phyloP scores from a whole-genome alignment of 2,888 invertebrate genomes.

The Colletes collaris region DNA sequence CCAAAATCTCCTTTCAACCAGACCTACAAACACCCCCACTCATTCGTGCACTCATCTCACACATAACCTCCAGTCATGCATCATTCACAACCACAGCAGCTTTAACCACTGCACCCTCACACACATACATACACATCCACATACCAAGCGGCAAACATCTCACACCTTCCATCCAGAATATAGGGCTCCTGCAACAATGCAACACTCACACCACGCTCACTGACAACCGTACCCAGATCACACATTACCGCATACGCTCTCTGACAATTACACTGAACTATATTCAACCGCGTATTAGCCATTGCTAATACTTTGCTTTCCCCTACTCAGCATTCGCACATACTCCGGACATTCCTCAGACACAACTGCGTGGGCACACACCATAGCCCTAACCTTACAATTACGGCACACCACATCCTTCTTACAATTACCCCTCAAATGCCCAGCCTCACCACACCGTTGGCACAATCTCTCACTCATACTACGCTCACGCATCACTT shows the following conservation, averaged over 20 bases:
- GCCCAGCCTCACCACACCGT: too few species aligned
- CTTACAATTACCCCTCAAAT: too few species aligned
- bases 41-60: conserved; percentile 19
- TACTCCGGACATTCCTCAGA: too few species aligned
- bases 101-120: background rate
- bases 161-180: background rate
- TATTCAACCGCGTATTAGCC: too few species aligned
- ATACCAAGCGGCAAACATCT: background rate
- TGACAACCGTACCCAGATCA: conserved; percentile 9
- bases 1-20: conserved; percentile 52
- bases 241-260: background rate
- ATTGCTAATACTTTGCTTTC: too few species aligned
- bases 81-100: conserved; percentile 42
- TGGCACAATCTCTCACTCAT: too few species aligned
- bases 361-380: too few species aligned
- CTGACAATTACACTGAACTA: conserved; percentile 14
- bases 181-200: conserved; percentile 20
- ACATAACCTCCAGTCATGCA: conserved; percentile 13
- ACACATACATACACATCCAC: background rate
- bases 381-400: too few species aligned
- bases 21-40: conserved; percentile 41
- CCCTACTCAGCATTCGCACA: too few species aligned
- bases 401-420: too few species aligned
- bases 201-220: background rate
- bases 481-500: too few species aligned